phyloP scores from a whole-genome alignment of 2,888 invertebrate genomes.

The Agrilus mali region DNA sequence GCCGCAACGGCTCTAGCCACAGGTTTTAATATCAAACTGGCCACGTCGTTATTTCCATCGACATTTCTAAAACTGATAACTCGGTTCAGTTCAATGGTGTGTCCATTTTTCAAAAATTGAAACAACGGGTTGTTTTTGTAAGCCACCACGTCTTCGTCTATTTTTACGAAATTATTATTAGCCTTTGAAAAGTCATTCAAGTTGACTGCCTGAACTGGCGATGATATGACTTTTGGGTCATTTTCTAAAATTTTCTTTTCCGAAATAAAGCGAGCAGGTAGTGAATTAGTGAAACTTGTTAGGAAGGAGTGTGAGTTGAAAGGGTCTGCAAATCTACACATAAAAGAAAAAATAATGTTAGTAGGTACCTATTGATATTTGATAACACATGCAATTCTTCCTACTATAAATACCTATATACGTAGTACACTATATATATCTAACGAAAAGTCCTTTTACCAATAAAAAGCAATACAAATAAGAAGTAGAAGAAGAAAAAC shows the following conservation, averaged over 20 bases:
- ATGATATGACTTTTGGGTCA: slow-evolving; percentile 2
- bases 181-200: background rate
- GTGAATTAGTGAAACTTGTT: too few relatives aligned
- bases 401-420: too few relatives aligned
- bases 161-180: background rate
- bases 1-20: slow-evolving; percentile 54
- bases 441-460: too few relatives aligned
- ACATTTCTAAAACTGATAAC: slow-evolving; percentile 22
- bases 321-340: too few relatives aligned
- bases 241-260: background rate
- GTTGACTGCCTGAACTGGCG: slow-evolving; percentile 3
- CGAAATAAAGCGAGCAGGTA: too few relatives aligned
- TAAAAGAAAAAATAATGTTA: too few relatives aligned
- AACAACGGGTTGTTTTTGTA: slow-evolving; percentile 27
- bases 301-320: too few relatives aligned
- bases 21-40: slow-evolving; percentile 47
- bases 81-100: slow-evolving; percentile 20
- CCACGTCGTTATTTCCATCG: slow-evolving; percentile 15
- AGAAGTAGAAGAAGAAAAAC: too few relatives aligned
- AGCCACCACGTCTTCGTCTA: slow-evolving; percentile 15
- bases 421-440: too few relatives aligned
- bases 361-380: too few relatives aligned
- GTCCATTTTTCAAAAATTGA: slow-evolving; percentile 24
- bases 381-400: too few relatives aligned
- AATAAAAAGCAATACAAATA: too few relatives aligned